These are phyloP conservation scores for Calcarius lapponicus DNA, from an alignment of 2,797 vertebrate genomes.

Conservation along the genomic window DNA sequence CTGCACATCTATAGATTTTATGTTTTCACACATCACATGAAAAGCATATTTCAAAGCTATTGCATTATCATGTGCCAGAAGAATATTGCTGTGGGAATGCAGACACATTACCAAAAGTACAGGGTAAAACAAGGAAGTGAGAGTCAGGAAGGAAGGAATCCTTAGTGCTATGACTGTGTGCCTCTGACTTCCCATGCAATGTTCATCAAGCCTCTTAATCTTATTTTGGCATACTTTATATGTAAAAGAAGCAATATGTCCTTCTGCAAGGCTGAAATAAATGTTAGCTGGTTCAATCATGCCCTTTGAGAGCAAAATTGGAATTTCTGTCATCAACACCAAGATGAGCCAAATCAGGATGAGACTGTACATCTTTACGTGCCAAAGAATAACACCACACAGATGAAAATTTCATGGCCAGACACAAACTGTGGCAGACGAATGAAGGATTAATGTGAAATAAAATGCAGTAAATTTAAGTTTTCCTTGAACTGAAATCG, in stretches of 20 bases:
- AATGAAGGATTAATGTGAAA: not conserved
- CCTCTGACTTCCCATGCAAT: not conserved
- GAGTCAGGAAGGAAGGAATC: not conserved
- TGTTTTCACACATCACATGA: conserved; percentile 49
- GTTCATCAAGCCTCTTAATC: not conserved
- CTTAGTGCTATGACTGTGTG: not conserved
- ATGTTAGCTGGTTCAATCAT: conserved; percentile 13
- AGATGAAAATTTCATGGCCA: not conserved
- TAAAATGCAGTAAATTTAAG: not conserved
- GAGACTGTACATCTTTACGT: not conserved
- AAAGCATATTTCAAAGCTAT: conserved; percentile 60
- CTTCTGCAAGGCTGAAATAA: conserved; percentile 26
- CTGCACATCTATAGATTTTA: conserved; percentile 43
- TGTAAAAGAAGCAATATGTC: not conserved
- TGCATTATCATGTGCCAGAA: conserved; percentile 32
- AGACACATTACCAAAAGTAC: conserved; percentile 25
- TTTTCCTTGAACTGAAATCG: not conserved
- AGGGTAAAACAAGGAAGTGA: not conserved
- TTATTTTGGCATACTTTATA: not conserved
- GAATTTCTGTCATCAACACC: conserved; percentile 1
- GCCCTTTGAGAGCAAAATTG: not conserved
- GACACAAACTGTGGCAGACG: not conserved
- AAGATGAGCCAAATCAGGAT: conserved; percentile 10
- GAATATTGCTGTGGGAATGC: conserved; percentile 46
- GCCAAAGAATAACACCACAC: not conserved